Percentiles rank a stretch among this genome's conserved stretches.
Evolutionary conservation across 2,888 invertebrate species (phyloP).

Genomic region (Cerastoderma edule): DNA sequence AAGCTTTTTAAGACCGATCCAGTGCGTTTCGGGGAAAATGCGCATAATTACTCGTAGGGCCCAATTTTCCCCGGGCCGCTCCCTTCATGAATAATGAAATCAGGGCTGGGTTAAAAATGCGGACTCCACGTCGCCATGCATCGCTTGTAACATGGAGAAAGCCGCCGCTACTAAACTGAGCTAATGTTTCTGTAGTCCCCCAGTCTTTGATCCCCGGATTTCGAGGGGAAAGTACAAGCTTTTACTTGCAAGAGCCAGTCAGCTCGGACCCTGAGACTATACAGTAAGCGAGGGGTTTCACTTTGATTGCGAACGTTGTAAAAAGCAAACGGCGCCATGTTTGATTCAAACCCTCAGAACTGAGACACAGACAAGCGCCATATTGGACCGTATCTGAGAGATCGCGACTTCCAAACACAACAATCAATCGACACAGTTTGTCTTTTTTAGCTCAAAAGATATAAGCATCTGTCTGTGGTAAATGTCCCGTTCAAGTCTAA

Average conservation of each 20-base stretch:
- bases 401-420: not conserved
- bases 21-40: too few relatives aligned
- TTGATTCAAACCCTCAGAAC: not conserved
- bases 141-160: not conserved
- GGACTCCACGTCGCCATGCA: slow-evolving; percentile 13
- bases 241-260: slow-evolving; percentile 11
- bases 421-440: slow-evolving; percentile 4
- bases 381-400: not conserved
- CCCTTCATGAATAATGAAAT: slow-evolving; percentile 20
- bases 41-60: too few relatives aligned
- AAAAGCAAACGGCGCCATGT: slow-evolving; percentile 16
- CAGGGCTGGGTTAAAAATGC: not conserved
- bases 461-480: too few relatives aligned
- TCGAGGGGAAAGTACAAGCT: not conserved
- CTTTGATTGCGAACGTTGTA: slow-evolving; percentile 11
- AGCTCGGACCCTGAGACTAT: not conserved
- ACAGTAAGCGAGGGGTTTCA: too few relatives aligned
- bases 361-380: slow-evolving; percentile 3
- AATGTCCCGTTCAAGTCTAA: too few relatives aligned
- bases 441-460: too few relatives aligned
- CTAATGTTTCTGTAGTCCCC: slow-evolving; percentile 7
- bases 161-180: not conserved
- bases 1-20: too few relatives aligned
- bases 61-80: too few relatives aligned
- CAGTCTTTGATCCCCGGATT: slow-evolving; percentile 17